Percentiles rank a stretch among this genome's conserved stretches.
Conservation (phyloP, 2,113 vertebrate genomes). For the Muntiacus reevesi region DNA sequence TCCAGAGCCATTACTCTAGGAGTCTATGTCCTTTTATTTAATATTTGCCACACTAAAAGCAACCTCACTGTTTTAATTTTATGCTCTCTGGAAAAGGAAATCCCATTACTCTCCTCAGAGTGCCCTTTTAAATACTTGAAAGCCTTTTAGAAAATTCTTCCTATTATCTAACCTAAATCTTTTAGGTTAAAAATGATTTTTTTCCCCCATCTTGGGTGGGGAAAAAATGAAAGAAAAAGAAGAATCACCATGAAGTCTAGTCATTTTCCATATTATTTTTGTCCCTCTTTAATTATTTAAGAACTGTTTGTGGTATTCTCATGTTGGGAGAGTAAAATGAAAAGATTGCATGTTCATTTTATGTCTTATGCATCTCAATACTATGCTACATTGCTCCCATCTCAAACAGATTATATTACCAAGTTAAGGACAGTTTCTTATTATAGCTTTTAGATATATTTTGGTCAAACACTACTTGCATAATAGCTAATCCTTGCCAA, state of each 20-base stretch:
- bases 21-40: not conserved
- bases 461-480: not conserved
- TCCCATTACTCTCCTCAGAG: not conserved
- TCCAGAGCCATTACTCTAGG: not conserved
- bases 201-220: not conserved
- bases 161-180: not conserved
- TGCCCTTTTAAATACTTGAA: not conserved
- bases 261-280: not conserved
- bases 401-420: not conserved
- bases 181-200: conserved; percentile 31
- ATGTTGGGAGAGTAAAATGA: not conserved
- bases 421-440: not conserved
- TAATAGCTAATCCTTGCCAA: not conserved
- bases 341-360: not conserved
- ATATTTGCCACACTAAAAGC: not conserved
- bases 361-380: not conserved
- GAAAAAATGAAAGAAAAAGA: not conserved
- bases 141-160: conserved; percentile 1
- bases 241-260: not conserved
- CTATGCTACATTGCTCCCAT: not conserved
- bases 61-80: not conserved
- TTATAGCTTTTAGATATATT: not conserved
- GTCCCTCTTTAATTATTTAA: not conserved
- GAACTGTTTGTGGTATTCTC: not conserved
- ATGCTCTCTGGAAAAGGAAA: not conserved